phyloP scores from a whole-genome alignment of 2,888 invertebrate species.

The Acrobasis repandana region DNA sequence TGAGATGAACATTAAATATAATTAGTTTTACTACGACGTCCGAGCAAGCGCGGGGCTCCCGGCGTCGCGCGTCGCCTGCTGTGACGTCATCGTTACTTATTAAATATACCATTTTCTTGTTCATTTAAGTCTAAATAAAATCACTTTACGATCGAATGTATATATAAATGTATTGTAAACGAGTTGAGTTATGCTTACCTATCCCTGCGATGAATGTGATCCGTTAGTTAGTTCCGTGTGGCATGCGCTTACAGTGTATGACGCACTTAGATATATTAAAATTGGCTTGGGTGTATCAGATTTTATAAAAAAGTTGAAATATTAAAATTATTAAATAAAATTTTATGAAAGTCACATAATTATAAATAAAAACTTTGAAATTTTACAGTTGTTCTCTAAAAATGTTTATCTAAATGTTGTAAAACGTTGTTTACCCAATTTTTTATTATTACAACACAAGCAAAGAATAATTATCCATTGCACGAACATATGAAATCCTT shows the following conservation, averaged over 20 bases:
- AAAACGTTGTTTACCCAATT: conserved; percentile 43
- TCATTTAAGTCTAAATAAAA: conserved; percentile 43
- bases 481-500: too few relatives aligned
- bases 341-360: conserved; percentile 42
- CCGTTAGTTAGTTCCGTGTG: conserved; percentile 38
- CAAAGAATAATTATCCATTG: too few relatives aligned
- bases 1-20: conserved; percentile 63
- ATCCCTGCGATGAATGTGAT: conserved; percentile 36
- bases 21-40: conserved; percentile 58
- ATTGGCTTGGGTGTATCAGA: conserved; percentile 57
- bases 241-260: conserved; percentile 33
- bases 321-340: conserved; percentile 52
- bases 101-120: conserved; percentile 45
- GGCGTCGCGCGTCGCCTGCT: conserved; percentile 35
- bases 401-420: conserved; percentile 67
- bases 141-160: conserved; percentile 46
- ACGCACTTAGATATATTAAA: conserved; percentile 33
- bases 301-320: conserved; percentile 68
- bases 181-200: conserved; percentile 46
- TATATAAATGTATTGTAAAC: conserved; percentile 36
- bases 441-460: too few relatives aligned
- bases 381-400: conserved; percentile 58
- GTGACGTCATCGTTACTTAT: conserved; percentile 50
- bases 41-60: conserved; percentile 38
- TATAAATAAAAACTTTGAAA: conserved; percentile 51